Evolutionary conservation across 1,140 invertebrate genomes (phyloP), one percentile per base, ranked within the genome.

Genomic region (Pachyrhynchus sulphureomaculatus): DNA sequence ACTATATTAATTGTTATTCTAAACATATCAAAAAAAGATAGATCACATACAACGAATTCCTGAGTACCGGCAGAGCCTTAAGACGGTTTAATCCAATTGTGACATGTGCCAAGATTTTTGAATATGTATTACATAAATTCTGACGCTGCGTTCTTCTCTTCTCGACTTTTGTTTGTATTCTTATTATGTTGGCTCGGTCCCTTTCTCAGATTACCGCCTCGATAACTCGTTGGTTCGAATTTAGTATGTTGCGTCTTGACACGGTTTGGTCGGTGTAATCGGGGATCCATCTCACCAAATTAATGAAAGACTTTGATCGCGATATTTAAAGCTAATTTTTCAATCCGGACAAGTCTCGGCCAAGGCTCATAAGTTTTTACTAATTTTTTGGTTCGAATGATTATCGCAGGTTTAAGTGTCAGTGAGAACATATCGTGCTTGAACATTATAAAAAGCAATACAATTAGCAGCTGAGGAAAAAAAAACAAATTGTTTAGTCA

Each of bases 201-300:
- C 62, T 49, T 55, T 64, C 59, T 68, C 61, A 68, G 67, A 68
- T 68, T 68, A 68, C 67, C 49, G 29, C 39, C 24, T 33, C 61
- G 67, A 68, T 68, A 68, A 64, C 44, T 47, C 29, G 55, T 36
- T 68, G 63, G 64, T 62, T 62, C 64, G 61, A 66, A 70, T 70
- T 70, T 70, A 70, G 66, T 70, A 66, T 57, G 64, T 59, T 65
- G 60, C 68, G 68, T 70, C 68, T 58, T 59, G 68, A 70, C 68
- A 70, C 68, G 68, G 64, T 62, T 68, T 49, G 60, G 54, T 33
- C 42, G 54, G 60, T 49, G 53, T 69, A 68, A 70, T 70, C 68
- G 66, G 53, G 59, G 59, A 66, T 70, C 62, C 68, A 70, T 70
- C 68, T 68, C 66, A 65, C 63, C 56, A 66, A 70, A 70, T 70